phyloP scores from a whole-genome alignment of 2,888 invertebrate species.

The Agonopterix alstromeriana region DNA sequence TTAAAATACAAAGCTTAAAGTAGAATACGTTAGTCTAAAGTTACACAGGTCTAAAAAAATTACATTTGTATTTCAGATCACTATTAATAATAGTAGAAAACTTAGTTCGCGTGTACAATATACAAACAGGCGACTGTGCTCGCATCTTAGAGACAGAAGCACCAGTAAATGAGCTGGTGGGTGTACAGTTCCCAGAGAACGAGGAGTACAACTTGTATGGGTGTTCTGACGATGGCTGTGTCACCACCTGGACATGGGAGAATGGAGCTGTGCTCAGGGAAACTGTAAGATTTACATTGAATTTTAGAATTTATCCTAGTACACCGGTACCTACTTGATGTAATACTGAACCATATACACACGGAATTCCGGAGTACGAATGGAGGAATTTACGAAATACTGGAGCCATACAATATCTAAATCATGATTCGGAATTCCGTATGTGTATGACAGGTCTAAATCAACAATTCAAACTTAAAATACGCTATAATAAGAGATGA shows the following conservation, averaged over 20 bases:
- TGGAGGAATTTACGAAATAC: too few relatives aligned
- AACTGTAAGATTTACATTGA: conserved; percentile 33
- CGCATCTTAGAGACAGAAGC: conserved; percentile 57
- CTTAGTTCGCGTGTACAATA: conserved; percentile 58
- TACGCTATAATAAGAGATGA: too few relatives aligned
- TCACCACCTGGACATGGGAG: conserved; percentile 69
- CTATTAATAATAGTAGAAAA: conserved; percentile 62
- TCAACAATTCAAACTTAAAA: too few relatives aligned
- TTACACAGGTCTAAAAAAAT: not conserved
- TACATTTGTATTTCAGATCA: conserved; percentile 38
- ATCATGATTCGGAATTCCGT: too few relatives aligned
- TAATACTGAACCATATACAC: too few relatives aligned
- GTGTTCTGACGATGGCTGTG: conserved; percentile 50
- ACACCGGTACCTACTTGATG: too few relatives aligned
- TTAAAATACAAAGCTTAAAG: too few relatives aligned
- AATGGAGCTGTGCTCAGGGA: conserved; percentile 65
- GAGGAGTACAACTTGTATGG: conserved; percentile 62
- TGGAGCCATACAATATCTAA: too few relatives aligned
- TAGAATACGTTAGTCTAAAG: too few relatives aligned
- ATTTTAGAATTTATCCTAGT: not conserved
- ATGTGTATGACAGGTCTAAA: too few relatives aligned
- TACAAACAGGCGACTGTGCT: conserved; percentile 60
- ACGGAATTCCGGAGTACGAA: too few relatives aligned
- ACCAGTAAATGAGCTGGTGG: conserved; percentile 40
- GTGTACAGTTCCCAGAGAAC: conserved; percentile 53